These are phyloP conservation scores for Drosophila quadrilineata DNA, from an alignment of 1,140 invertebrate genomes.

Conservation along the genomic window DNA sequence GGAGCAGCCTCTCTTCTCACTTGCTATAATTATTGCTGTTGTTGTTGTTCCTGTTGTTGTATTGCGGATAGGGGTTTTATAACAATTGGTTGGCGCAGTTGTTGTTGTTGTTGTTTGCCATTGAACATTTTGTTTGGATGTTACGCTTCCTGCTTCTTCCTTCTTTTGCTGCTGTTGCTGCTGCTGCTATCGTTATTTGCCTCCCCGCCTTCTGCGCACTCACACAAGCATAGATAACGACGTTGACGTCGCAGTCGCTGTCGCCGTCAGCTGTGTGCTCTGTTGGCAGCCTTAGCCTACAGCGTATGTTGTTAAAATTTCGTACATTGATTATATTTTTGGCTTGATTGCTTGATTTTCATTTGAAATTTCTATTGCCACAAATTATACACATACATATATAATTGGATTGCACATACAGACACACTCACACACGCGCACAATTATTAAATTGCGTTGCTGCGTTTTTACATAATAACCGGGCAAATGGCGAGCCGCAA, in stretches of 20 bases:
- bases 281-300: conserved; percentile 35
- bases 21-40: conserved; percentile 1
- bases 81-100: too few species aligned
- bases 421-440: conserved; percentile 13
- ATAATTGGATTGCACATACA: conserved; percentile 22
- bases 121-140: conserved; percentile 58
- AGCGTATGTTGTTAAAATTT: conserved; percentile 41
- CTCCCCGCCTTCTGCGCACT: conserved; percentile 22
- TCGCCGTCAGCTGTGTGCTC: conserved; percentile 65
- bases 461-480: conserved; percentile 31
- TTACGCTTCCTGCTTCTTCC: conserved; percentile 18
- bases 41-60: too few species aligned
- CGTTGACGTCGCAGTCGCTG: conserved; percentile 13
- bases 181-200: conserved; percentile 43
- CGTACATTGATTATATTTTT: conserved; percentile 64
- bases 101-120: conserved; percentile 41
- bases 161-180: conserved; percentile 27
- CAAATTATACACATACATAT: background rate
- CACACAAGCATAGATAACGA: conserved; percentile 19
- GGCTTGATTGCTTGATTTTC: too few species aligned
- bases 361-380: conserved; percentile 19
- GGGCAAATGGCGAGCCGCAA: conserved; percentile 22
- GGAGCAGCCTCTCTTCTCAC: conserved; percentile 11
- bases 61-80: too few species aligned
- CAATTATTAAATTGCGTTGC: background rate